Evolutionary conservation across 2,113 vertebrate genomes (phyloP).

Genomic region (Chrysemys picta): DNA sequence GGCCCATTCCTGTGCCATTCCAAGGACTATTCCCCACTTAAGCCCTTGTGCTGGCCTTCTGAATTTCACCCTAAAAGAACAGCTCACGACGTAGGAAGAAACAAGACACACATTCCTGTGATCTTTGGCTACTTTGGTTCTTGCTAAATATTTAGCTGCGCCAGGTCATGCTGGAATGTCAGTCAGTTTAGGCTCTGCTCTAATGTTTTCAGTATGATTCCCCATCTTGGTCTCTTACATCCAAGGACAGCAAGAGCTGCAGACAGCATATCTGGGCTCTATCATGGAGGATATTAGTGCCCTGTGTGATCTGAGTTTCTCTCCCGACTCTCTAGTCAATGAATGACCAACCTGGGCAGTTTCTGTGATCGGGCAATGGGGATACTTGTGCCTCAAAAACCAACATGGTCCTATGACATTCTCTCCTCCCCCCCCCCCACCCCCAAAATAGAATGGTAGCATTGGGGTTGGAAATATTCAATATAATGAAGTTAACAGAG

Average conservation of each 20-base stretch:
- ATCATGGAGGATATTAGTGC: conserved; percentile 1
- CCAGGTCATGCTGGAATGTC: background rate
- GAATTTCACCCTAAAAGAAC: background rate
- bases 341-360: conserved; percentile 3
- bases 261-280: conserved; percentile 36
- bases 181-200: background rate
- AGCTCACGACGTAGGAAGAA: background rate
- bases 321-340: background rate
- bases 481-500: background rate
- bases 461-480: conserved; percentile 24
- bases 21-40: background rate
- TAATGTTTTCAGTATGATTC: background rate
- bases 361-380: background rate
- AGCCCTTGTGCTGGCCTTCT: background rate
- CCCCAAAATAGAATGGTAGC: background rate
- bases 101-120: rapidly evolving
- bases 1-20: background rate
- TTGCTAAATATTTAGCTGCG: background rate
- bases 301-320: conserved; percentile 42
- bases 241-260: conserved; percentile 41
- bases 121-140: background rate
- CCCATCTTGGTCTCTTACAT: background rate
- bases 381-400: conserved; percentile 18
- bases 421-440: rapidly evolving
- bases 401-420: background rate